Percentiles rank a stretch among this genome's conserved stretches.
Conservation (phyloP, 2,888 invertebrate genomes). For the Dichetophora obliterata region DNA sequence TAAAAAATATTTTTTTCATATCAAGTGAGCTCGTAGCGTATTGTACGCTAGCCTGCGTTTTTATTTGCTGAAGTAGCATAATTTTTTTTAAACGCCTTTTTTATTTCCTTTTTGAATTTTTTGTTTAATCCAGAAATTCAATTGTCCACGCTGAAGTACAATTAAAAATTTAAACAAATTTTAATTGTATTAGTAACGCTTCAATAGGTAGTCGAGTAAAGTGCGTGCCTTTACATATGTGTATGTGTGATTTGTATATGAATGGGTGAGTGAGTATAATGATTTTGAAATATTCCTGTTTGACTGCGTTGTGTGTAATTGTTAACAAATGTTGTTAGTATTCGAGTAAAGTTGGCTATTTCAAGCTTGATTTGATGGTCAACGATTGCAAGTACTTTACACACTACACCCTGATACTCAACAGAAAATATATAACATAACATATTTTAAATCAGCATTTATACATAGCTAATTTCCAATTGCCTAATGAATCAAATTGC, state of each 20-base stretch:
- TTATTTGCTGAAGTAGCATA: neutral
- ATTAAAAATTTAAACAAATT: conserved; percentile 28
- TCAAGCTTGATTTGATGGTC: conserved; percentile 13
- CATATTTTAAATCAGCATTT: too few relatives aligned
- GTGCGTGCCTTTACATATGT: conserved; percentile 2
- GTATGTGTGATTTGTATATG: neutral
- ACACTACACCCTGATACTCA: neutral
- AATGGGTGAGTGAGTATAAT: neutral
- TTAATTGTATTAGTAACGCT: conserved; percentile 28
- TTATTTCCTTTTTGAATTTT: conserved; percentile 1
- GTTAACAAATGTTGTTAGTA: neutral
- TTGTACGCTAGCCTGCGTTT: neutral
- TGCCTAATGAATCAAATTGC: too few relatives aligned
- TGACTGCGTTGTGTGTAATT: too few relatives aligned
- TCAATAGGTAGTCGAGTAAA: conserved; percentile 6
- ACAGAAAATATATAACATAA: too few relatives aligned
- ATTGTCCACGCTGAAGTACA: conserved; percentile 17
- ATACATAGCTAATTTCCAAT: too few relatives aligned
- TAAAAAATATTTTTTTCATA: too few relatives aligned
- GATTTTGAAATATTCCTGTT: too few relatives aligned
- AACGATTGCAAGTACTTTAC: neutral
- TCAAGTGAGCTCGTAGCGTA: neutral
- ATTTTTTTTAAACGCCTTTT: neutral
- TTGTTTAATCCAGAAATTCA: conserved; percentile 22
- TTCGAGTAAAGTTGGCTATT: conserved; percentile 3